Base-by-base conservation (phyloP, 2,797 vertebrate species). In the Stomatorhinus walkeri region DNA sequence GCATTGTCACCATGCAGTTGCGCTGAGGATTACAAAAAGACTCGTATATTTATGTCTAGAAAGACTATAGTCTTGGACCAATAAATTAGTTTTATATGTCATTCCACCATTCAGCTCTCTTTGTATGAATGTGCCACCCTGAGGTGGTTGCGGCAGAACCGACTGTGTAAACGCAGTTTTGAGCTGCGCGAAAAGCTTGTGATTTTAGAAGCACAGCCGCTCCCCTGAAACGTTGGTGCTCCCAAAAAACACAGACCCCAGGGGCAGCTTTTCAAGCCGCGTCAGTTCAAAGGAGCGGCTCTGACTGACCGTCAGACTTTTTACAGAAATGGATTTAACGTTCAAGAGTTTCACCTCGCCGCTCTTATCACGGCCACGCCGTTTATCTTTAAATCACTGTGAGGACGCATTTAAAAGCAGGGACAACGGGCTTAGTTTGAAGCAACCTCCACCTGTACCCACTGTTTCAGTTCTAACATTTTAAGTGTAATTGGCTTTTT, bases 261-360 rank as follows among this genome's bases (percentile, higher is more conserved):
- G 81, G 9, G 81, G 81, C 81, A 16, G 81, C 48, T 51, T 85
- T 85, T 85, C 81, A 49, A 22, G n/a, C 81, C 48, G 46, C 19
- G 81, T 49, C 43, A 84, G 81, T 48, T 84, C 81, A 85, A 85
- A 85, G 81, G 43, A 85, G 22, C n/a, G 1, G 7, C 19, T 51
- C 48, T 85, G 81, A 85, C n/a, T 9, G 81, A 24, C 81, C 81
- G 40, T 81, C 76, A 81, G 36, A 81, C 40, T 85, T 49, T 85
- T 84, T 85, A 28, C 48, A 51, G 10, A 51, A 85, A 85, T 51
- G 81, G 81, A 85, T 85, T 51, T 85, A 85, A 85, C 19, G 51
- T 85, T 85, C 81, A 12, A 24, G 19, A 7, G 40, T 81, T 46
- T 81, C 43, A n/a, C 8, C 19, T 81, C 32, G 4, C 14, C 9